Conservation (phyloP, 1,140 invertebrate species). For the Drosophila neocordata region DNA sequence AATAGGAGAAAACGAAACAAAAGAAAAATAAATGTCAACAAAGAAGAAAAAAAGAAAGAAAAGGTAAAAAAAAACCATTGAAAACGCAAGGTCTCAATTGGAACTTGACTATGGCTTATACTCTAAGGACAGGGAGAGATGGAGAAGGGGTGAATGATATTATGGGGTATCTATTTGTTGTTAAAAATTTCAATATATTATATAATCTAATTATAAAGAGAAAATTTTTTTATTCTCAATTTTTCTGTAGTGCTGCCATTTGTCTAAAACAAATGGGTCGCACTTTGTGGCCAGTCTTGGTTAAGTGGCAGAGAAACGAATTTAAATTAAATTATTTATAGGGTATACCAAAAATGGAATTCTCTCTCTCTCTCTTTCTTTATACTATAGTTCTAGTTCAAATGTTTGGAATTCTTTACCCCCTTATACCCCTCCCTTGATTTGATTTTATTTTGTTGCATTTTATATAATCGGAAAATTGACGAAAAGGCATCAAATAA, state of each 20-base stretch:
- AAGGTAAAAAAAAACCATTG: neutral
- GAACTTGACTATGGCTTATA: neutral
- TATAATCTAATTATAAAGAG: too few species aligned
- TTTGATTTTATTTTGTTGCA: neutral
- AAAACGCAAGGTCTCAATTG: slow-evolving; percentile 1
- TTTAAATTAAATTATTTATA: neutral
- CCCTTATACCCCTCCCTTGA: neutral
- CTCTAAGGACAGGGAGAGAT: neutral
- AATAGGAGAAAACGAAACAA: neutral
- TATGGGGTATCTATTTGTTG: neutral
- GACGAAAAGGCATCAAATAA: slow-evolving; percentile 37
- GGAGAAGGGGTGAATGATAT: neutral
- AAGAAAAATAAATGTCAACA: slow-evolving; percentile 26
- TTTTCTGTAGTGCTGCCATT: neutral
- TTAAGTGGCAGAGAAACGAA: neutral
- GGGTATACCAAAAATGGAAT: neutral
- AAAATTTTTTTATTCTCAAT: too few species aligned
- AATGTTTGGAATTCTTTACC: neutral
- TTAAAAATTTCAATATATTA: too few species aligned
- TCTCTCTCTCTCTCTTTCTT: neutral
- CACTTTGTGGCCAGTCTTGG: neutral
- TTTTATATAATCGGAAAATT: slow-evolving; percentile 37
- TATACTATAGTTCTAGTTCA: neutral
- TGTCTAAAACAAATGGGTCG: neutral
- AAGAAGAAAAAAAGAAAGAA: neutral